phyloP scores from a whole-genome alignment of 2,888 invertebrate genomes.

The Caenorhabditis plicata region DNA sequence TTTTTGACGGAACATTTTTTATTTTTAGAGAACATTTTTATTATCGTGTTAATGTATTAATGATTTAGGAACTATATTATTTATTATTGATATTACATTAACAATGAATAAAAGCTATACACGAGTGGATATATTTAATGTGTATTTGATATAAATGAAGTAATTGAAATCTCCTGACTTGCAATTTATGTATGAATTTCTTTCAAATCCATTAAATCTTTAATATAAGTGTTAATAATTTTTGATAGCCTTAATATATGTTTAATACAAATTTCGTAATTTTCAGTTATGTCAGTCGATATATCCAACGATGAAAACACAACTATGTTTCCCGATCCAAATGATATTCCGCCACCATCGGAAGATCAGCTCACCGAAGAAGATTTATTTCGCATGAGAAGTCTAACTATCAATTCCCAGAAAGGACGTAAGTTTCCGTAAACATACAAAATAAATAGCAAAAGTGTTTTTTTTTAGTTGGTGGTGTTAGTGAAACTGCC shows the following conservation, averaged over 20 bases:
- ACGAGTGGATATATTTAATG: no score
- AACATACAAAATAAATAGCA: neutral
- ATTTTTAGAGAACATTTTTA: no score
- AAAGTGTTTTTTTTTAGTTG: constrained; percentile 11
- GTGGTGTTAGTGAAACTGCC: constrained; percentile 42
- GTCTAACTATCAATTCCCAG: constrained; percentile 27
- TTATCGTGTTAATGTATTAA: no score
- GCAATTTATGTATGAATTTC: neutral
- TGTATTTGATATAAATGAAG: no score
- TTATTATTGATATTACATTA: no score
- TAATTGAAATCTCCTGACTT: neutral
- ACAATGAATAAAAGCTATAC: no score
- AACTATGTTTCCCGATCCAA: constrained; percentile 29
- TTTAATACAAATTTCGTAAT: no score
- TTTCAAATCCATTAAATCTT: neutral
- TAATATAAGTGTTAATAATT: no score
- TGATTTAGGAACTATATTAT: no score
- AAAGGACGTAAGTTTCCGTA: constrained; percentile 21
- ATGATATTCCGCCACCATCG: constrained; percentile 33
- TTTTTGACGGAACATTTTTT: no score
- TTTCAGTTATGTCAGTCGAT: neutral
- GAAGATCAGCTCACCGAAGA: constrained; percentile 43
- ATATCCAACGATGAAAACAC: constrained; percentile 12
- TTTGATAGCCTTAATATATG: no score
- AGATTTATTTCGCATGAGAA: constrained; percentile 43